phyloP scores from a whole-genome alignment of 2,888 invertebrate species.

The Dinocampus coccinellae region DNA sequence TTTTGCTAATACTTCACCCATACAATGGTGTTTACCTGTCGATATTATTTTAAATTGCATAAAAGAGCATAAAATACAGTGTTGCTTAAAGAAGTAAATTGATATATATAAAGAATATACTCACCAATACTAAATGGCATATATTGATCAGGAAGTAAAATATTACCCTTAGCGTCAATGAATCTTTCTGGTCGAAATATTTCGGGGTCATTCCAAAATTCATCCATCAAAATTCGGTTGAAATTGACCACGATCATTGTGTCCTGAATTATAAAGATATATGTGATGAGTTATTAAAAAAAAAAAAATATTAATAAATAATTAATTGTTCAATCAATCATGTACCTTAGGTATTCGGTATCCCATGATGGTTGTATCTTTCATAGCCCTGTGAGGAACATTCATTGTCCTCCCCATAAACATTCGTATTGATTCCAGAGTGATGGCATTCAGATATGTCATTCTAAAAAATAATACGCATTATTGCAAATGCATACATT shows the following conservation, averaged over 20 bases:
- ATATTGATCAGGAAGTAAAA: conserved; percentile 76
- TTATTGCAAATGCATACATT: neutral
- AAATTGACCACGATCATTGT: conserved; percentile 85
- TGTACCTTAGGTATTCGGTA: conserved; percentile 82
- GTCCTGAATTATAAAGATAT: conserved; percentile 71
- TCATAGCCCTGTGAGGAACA: conserved; percentile 83
- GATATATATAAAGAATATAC: conserved; percentile 12
- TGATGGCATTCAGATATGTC: conserved; percentile 85
- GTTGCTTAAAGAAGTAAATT: neutral
- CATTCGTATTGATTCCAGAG: conserved; percentile 82
- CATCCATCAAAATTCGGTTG: conserved; percentile 79
- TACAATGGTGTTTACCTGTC: conserved; percentile 80
- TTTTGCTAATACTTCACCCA: conserved; percentile 84
- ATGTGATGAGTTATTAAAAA: neutral
- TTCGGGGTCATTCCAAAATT: conserved; percentile 78
- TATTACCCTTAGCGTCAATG: conserved; percentile 74
- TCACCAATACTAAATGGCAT: conserved; percentile 83
- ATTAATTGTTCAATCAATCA: neutral
- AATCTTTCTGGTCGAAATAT: conserved; percentile 83
- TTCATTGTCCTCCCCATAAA: conserved; percentile 85
- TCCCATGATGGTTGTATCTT: conserved; percentile 79
- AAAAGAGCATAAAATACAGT: neutral
- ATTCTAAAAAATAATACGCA: conserved; percentile 72
- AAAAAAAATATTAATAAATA: neutral
- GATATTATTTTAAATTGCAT: neutral